phyloP scores from a whole-genome alignment of 2,797 vertebrate genomes.

The Sternarchorhynchus goeldii region DNA sequence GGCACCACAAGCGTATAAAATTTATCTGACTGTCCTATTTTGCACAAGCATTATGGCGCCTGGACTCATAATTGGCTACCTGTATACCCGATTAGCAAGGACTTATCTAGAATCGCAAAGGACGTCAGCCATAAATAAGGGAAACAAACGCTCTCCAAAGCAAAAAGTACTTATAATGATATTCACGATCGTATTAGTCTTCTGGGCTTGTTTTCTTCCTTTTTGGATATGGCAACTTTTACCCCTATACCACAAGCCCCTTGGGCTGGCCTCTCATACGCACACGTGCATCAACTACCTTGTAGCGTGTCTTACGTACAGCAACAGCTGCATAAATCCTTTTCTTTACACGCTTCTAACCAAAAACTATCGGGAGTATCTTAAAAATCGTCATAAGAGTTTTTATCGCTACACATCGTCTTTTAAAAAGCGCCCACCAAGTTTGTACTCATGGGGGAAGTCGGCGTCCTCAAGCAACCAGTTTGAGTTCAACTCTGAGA shows the following conservation, averaged over 20 bases:
- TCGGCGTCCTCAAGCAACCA: slow-evolving; percentile 87
- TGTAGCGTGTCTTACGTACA: slow-evolving; percentile 85
- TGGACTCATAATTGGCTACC: slow-evolving; percentile 85
- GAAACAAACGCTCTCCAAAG: slow-evolving; percentile 79
- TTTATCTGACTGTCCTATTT: slow-evolving; percentile 88
- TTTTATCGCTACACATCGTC: slow-evolving; percentile 90
- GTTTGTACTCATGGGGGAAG: slow-evolving; percentile 85
- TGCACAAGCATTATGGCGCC: slow-evolving; percentile 92
- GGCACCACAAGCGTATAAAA: slow-evolving; percentile 83
- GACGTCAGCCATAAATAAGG: slow-evolving; percentile 74
- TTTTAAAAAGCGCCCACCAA: slow-evolving; percentile 84
- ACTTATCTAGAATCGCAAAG: slow-evolving; percentile 86
- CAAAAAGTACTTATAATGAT: slow-evolving; percentile 90
- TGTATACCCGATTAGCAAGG: slow-evolving; percentile 84
- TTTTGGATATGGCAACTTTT: slow-evolving; percentile 94
- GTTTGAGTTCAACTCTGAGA: slow-evolving; percentile 83
- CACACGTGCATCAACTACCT: slow-evolving; percentile 91
- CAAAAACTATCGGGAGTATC: slow-evolving; percentile 84
- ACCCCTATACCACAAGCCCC: slow-evolving; percentile 81
- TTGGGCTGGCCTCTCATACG: slow-evolving; percentile 80
- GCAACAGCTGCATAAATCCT: slow-evolving; percentile 86
- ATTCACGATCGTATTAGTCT: slow-evolving; percentile 88
- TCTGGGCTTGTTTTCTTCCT: slow-evolving; percentile 91
- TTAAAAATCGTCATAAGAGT: slow-evolving; percentile 83
- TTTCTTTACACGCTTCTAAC: slow-evolving; percentile 85